phyloP scores from a whole-genome alignment of 2,113 vertebrate species.

The Petroica traversi region DNA sequence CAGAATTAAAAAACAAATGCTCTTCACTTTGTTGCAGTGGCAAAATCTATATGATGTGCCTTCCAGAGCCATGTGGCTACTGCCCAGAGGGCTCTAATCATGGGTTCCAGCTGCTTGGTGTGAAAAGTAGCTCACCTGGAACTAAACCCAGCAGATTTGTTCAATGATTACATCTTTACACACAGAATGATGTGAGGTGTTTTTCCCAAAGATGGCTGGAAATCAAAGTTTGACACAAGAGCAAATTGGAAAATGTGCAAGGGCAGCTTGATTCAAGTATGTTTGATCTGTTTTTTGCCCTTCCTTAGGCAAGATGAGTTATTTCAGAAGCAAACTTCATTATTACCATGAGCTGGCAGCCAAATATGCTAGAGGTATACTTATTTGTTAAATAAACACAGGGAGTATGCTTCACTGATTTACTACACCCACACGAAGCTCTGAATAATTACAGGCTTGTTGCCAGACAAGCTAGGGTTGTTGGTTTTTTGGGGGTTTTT shows the following conservation, averaged over 20 bases:
- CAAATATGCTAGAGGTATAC: background rate
- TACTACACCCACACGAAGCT: background rate
- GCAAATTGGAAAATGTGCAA: background rate
- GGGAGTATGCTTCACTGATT: slow-evolving; percentile 14
- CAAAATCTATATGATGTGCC: background rate
- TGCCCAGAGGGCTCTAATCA: background rate
- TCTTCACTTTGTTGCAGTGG: background rate
- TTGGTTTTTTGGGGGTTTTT: background rate
- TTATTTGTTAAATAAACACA: slow-evolving; percentile 59
- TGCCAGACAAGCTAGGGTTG: background rate
- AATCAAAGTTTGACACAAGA: background rate
- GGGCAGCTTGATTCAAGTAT: background rate
- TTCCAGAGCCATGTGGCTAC: background rate
- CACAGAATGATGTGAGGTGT: background rate
- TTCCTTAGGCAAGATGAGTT: slow-evolving; percentile 36
- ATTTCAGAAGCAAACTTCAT: slow-evolving; percentile 12
- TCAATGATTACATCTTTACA: background rate
- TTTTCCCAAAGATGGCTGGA: background rate
- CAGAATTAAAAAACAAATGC: background rate
- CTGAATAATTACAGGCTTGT: slow-evolving; percentile 38
- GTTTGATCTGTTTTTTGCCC: background rate
- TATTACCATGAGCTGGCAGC: background rate
- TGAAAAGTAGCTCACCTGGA: background rate
- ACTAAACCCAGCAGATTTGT: background rate
- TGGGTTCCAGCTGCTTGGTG: background rate